A percentile compares a stretch with the other conserved stretches of the same genome.
Evolutionary conservation across 1,140 invertebrate genomes (phyloP).

Genomic region (Trichoplusia ni): DNA sequence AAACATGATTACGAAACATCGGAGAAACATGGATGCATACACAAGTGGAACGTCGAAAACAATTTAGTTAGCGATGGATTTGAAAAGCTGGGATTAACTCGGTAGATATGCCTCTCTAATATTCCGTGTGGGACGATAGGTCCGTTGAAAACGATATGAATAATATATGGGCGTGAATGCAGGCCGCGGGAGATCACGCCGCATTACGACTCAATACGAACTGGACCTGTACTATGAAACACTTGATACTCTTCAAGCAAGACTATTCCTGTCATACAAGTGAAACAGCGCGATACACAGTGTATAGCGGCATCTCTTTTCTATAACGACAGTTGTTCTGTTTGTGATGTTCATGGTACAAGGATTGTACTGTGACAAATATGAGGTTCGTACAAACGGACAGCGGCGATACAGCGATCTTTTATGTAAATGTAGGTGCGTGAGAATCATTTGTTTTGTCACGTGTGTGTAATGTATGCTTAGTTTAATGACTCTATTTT

Average conservation of each 20-base stretch:
- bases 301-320: too few species aligned
- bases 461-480: not conserved
- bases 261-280: too few species aligned
- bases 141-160: conserved; percentile 75
- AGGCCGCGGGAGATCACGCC: conserved; percentile 53
- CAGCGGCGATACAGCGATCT: conserved; percentile 38
- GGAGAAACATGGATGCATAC: conserved; percentile 22
- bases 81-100: conserved; percentile 65
- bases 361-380: too few species aligned
- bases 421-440: conserved; percentile 43
- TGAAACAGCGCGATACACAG: too few species aligned
- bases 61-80: conserved; percentile 73
- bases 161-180: conserved; percentile 69
- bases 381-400: too few species aligned
- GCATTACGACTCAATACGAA: conserved; percentile 43
- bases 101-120: conserved; percentile 67
- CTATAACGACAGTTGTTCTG: too few species aligned
- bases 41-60: conserved; percentile 55
- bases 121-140: conserved; percentile 71
- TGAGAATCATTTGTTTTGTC: conserved; percentile 7
- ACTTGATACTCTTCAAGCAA: too few species aligned
- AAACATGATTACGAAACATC: not conserved
- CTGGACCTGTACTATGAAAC: not conserved
- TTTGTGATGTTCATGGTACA: too few species aligned
- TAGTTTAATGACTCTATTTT: not conserved